Evolutionary conservation across 2,888 invertebrate genomes (phyloP).

Genomic region (Linnaemya tessellans): DNA sequence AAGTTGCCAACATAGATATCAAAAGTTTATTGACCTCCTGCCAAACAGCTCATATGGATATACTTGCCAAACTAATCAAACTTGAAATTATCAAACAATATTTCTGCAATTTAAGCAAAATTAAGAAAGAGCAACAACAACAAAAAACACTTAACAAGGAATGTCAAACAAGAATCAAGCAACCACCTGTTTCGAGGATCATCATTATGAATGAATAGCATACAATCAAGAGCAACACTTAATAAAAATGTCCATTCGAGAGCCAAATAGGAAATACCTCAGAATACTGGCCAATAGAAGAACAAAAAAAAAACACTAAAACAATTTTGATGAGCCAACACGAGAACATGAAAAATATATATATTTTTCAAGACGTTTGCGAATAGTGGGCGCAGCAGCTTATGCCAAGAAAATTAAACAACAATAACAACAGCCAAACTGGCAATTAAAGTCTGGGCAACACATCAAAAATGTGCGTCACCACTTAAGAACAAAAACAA

Average conservation of each 20-base stretch:
- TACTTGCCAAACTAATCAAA: conserved; percentile 70
- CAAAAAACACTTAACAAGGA: conserved; percentile 38
- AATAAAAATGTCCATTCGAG: conserved; percentile 62
- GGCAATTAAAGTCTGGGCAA: conserved; percentile 76
- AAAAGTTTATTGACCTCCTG: conserved; percentile 54
- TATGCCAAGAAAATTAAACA: conserved; percentile 67
- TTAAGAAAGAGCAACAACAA: background rate
- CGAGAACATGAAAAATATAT: conserved; percentile 73
- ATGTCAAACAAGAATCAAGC: conserved; percentile 51
- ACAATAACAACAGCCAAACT: conserved; percentile 19
- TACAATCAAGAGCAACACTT: conserved; percentile 26
- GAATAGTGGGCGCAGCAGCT: conserved; percentile 70
- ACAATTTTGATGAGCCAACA: conserved; percentile 77
- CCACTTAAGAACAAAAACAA: conserved; percentile 77
- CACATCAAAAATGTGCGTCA: conserved; percentile 81
- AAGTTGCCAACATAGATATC: conserved; percentile 57
- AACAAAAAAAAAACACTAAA: conserved; percentile 15
- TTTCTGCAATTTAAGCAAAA: conserved; percentile 39
- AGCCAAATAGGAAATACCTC: conserved; percentile 72
- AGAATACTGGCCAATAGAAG: conserved; percentile 75
- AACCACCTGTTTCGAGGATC: conserved; percentile 69
- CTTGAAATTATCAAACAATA: conserved; percentile 71
- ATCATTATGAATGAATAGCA: conserved; percentile 29
- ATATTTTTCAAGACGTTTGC: conserved; percentile 42
- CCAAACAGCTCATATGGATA: conserved; percentile 26